Evolutionary conservation across 2,888 invertebrate genomes (phyloP).

Genomic region (Agapostemon virescens): DNA sequence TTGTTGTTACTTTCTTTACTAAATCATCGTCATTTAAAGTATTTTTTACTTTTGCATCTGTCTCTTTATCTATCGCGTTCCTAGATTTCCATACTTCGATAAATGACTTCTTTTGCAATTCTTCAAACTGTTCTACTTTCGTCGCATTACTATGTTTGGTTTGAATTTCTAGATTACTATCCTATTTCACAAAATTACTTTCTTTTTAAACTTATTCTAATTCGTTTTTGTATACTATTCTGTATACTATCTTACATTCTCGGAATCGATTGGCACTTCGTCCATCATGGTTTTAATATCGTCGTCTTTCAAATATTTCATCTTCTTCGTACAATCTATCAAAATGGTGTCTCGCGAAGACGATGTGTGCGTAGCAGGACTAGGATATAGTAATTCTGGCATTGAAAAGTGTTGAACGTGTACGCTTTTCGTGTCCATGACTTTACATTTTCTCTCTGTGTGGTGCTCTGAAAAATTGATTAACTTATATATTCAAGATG

Average conservation of each 20-base stretch:
- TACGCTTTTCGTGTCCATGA: constrained; percentile 12
- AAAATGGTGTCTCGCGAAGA: constrained; percentile 57
- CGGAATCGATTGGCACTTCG: constrained; percentile 72
- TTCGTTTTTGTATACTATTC: constrained; percentile 14
- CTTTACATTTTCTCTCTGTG: constrained; percentile 28
- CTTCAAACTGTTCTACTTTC: constrained; percentile 26
- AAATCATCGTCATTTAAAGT: constrained; percentile 52
- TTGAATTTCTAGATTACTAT: constrained; percentile 62
- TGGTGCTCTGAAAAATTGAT: constrained; percentile 41
- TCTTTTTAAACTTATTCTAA: constrained; percentile 17
- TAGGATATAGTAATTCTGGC: constrained; percentile 61
- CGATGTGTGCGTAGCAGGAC: constrained; percentile 55
- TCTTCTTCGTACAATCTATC: constrained; percentile 47
- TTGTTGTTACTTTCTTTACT: constrained; percentile 44
- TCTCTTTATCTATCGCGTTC: constrained; percentile 32
- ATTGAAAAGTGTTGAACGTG: constrained; percentile 54
- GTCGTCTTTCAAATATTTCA: constrained; percentile 70
- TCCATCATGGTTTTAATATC: constrained; percentile 78
- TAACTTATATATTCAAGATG: constrained; percentile 9
- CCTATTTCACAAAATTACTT: constrained; percentile 52
- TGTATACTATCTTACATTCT: constrained; percentile 62
- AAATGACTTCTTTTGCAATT: constrained; percentile 18
- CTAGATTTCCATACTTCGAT: constrained; percentile 14
- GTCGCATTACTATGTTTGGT: constrained; percentile 39
- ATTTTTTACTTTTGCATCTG: constrained; percentile 32